Percentiles rank a stretch among this genome's conserved stretches.
Conservation (phyloP, 2,888 invertebrate species). For the Hypena proboscidalis region DNA sequence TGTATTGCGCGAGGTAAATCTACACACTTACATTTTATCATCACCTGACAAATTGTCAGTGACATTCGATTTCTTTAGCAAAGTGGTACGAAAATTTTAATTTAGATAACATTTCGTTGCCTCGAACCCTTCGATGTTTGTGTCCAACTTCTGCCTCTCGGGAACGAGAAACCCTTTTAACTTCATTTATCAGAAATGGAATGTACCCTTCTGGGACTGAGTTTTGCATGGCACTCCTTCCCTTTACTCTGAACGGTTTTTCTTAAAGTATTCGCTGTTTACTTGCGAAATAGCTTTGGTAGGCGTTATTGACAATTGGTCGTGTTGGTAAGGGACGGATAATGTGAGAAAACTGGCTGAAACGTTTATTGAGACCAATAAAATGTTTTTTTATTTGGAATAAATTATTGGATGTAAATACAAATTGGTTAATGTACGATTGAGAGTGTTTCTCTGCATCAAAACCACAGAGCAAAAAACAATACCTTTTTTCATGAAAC, state of each 20-base stretch:
- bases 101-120: conserved; percentile 47
- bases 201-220: conserved; percentile 58
- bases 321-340: conserved; percentile 17
- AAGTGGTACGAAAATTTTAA: conserved; percentile 43
- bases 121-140: conserved; percentile 42
- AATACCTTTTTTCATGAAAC: too few species aligned
- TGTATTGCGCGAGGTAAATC: neutral
- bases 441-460: too few species aligned
- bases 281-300: conserved; percentile 25
- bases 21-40: conserved; percentile 4
- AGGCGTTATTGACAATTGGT: conserved; percentile 29
- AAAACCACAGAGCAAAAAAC: too few species aligned
- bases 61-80: conserved; percentile 18
- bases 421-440: too few species aligned
- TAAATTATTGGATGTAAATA: too few species aligned
- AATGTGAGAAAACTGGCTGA: conserved; percentile 3
- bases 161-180: conserved; percentile 67
- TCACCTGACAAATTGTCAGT: conserved; percentile 20
- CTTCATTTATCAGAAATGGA: conserved; percentile 74
- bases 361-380: conserved; percentile 7
- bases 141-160: conserved; percentile 48
- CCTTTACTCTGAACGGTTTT: conserved; percentile 35
- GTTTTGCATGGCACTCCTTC: conserved; percentile 65
- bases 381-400: conserved; percentile 1
- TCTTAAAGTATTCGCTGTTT: conserved; percentile 28